Conservation (phyloP, 1,140 invertebrate genomes). For the Agrilus planipennis region DNA sequence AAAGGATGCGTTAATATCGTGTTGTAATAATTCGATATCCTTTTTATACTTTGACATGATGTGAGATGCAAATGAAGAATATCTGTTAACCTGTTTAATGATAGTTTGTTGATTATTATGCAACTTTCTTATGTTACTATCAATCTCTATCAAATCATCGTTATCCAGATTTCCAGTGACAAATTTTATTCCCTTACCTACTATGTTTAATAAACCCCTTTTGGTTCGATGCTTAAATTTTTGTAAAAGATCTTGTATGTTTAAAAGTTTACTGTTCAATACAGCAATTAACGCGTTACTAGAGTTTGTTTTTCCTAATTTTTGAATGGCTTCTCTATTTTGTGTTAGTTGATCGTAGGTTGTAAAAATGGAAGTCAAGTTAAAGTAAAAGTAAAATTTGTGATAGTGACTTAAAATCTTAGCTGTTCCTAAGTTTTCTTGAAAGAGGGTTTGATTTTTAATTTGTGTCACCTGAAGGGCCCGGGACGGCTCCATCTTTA, state of each 20-base stretch:
- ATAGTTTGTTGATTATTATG: slow-evolving; percentile 2
- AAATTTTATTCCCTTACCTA: slow-evolving; percentile 8
- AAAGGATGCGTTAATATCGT: slow-evolving; percentile 5
- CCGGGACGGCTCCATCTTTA: no score
- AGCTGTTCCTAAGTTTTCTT: neutral
- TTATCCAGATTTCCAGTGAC: slow-evolving; percentile 8
- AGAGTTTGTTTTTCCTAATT: no score
- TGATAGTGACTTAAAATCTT: slow-evolving; percentile 1
- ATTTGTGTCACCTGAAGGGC: neutral
- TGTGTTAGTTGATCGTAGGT: neutral
- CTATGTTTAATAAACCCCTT: slow-evolving; percentile 1
- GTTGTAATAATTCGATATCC: slow-evolving; percentile 5
- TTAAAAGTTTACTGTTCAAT: no score
- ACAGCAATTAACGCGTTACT: no score
- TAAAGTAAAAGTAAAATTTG: slow-evolving; percentile 1
- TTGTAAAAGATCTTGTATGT: no score
- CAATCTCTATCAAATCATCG: slow-evolving; percentile 3
- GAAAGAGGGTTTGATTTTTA: neutral
- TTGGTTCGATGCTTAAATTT: slow-evolving; percentile 5
- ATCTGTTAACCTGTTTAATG: slow-evolving; percentile 1
- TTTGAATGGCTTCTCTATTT: no score
- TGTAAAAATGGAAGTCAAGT: neutral
- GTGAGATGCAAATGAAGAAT: slow-evolving; percentile 5
- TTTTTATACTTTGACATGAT: slow-evolving; percentile 3
- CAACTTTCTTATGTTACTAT: neutral